These are phyloP conservation scores for Mizuhopecten yessoensis DNA, from an alignment of 1,140 invertebrate species.

Conservation along the genomic window DNA sequence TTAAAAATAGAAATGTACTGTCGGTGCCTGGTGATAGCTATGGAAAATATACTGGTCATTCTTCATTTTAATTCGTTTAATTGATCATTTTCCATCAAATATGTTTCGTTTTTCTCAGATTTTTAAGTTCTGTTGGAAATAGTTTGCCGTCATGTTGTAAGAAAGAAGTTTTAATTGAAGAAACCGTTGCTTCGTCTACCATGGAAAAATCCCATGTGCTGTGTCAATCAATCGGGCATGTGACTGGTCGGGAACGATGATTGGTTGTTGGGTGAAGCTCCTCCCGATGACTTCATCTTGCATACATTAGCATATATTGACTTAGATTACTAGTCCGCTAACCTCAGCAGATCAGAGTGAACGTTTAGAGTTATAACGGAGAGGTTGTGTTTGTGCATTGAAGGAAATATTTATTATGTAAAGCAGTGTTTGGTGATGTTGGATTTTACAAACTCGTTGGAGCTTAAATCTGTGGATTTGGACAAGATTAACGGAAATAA, in stretches of 20 bases:
- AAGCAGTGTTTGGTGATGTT: constrained; percentile 9
- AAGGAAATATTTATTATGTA: constrained; percentile 13
- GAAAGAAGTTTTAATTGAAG: not conserved
- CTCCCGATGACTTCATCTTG: constrained; percentile 36
- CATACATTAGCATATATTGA: constrained; percentile 31
- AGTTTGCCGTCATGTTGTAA: not conserved
- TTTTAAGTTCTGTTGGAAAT: not conserved
- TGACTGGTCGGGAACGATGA: not conserved
- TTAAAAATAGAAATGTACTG: not conserved
- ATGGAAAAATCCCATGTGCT: not conserved
- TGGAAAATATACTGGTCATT: not conserved
- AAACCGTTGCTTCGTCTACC: not conserved
- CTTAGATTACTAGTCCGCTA: not conserved
- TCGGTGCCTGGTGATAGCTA: not conserved
- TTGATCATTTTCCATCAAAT: not conserved
- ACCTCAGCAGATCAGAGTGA: not conserved
- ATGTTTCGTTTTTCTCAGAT: not conserved
- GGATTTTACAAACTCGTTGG: constrained; percentile 25
- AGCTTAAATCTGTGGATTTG: not conserved
- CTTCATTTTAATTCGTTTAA: not conserved
- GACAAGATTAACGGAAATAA: constrained; percentile 1
- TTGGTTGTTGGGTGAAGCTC: not conserved
- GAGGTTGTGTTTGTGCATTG: constrained; percentile 14
- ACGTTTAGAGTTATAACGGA: not conserved
- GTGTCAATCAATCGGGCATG: not conserved